Evolutionary conservation across 2,888 invertebrate genomes (phyloP).

Genomic region (Ormyrus pomaceus): DNA sequence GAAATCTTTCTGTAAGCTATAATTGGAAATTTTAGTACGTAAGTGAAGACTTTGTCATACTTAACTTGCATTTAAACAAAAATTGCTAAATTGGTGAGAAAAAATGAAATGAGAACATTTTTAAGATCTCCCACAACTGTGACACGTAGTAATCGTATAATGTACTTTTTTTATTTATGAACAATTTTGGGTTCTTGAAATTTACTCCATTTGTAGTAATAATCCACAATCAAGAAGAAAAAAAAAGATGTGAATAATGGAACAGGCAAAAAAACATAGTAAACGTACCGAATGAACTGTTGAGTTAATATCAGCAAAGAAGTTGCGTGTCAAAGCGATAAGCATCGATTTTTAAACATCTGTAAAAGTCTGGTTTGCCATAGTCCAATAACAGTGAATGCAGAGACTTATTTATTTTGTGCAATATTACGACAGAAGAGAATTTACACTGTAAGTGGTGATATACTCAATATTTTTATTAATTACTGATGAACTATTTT

Average conservation of each 20-base stretch:
- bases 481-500: conserved; percentile 33
- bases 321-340: conserved; percentile 53
- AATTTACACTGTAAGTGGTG: conserved; percentile 21
- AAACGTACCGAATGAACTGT: conserved; percentile 56
- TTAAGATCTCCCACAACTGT: conserved; percentile 46
- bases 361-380: conserved; percentile 63
- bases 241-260: conserved; percentile 13
- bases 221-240: conserved; percentile 34
- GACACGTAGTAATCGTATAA: conserved; percentile 49
- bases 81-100: conserved; percentile 42
- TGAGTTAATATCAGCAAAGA: conserved; percentile 58
- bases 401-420: conserved; percentile 52
- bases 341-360: conserved; percentile 56
- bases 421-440: conserved; percentile 49
- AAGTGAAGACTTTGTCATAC: conserved; percentile 50
- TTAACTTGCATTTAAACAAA: conserved; percentile 50
- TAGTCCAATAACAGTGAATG: conserved; percentile 68
- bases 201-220: conserved; percentile 25
- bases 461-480: conserved; percentile 44
- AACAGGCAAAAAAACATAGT: conserved; percentile 38
- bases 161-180: conserved; percentile 44
- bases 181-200: conserved; percentile 31
- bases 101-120: conserved; percentile 24
- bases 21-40: conserved; percentile 54
- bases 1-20: conserved; percentile 49